Evolutionary conservation across 2,113 vertebrate genomes (phyloP).

Genomic region (Dasyprocta punctata): DNA sequence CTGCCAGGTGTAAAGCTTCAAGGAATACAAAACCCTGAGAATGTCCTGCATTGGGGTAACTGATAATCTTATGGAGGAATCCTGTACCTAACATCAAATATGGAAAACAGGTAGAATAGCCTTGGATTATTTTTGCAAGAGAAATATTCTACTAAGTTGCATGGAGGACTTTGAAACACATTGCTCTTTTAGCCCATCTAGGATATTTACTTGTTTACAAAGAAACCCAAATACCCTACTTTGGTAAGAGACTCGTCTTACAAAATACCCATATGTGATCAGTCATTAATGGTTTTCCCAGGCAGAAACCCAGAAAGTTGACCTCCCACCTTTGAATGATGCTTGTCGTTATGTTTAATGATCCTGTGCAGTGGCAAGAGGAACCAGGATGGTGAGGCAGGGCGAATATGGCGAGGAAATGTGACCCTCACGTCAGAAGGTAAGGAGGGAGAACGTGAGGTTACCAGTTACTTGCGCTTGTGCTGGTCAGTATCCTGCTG

Average conservation of each 20-base stretch:
- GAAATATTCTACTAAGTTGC: neutral
- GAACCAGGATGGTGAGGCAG: neutral
- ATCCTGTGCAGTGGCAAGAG: neutral
- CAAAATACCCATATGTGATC: neutral
- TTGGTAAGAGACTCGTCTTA: slow-evolving; percentile 1
- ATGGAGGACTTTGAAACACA: neutral
- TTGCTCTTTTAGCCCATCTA: neutral
- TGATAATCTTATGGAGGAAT: neutral
- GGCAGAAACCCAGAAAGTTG: slow-evolving; percentile 2
- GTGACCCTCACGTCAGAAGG: slow-evolving; percentile 2
- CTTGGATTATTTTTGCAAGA: slow-evolving; percentile 31
- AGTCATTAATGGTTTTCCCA: neutral
- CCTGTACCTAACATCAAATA: neutral
- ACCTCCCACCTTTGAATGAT: neutral
- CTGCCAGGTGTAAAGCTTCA: slow-evolving; percentile 20
- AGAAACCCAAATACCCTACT: neutral
- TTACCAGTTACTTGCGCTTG: neutral
- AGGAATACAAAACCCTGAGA: neutral
- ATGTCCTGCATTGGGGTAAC: neutral
- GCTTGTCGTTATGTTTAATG: neutral
- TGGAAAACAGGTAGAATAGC: neutral
- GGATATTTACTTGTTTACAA: slow-evolving; percentile 4
- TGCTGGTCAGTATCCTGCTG: neutral
- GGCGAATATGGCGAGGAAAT: neutral
- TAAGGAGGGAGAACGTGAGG: neutral